These are phyloP conservation scores for Mesocentrotus franciscanus DNA, from an alignment of 53 echinoderm and acorn worm species.

Conservation along the genomic window DNA sequence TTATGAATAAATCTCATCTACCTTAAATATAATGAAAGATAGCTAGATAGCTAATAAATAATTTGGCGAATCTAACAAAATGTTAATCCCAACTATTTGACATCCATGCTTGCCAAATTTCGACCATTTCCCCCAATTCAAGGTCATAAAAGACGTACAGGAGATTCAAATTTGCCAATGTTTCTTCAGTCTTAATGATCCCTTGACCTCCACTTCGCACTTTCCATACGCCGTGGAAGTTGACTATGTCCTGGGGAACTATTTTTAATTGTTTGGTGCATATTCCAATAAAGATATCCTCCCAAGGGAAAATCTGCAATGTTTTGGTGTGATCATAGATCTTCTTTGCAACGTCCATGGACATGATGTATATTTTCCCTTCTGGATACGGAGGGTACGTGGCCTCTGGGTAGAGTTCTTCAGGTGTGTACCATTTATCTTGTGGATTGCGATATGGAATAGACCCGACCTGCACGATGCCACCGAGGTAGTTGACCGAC, in stretches of 20 bases:
- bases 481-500: conserved; percentile 23
- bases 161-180: background rate
- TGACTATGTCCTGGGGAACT: background rate
- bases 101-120: conserved; percentile 53
- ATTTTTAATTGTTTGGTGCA: conserved; percentile 8
- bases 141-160: conserved; percentile 48
- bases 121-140: background rate
- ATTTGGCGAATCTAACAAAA: background rate
- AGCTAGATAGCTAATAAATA: too few species aligned
- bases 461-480: background rate
- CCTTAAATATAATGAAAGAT: too few species aligned
- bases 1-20: too few species aligned
- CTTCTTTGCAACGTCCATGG: conserved; percentile 57
- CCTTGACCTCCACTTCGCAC: background rate
- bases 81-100: conserved; percentile 19
- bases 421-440: conserved; percentile 56
- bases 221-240: background rate
- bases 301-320: conserved; percentile 45
- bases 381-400: conserved; percentile 63
- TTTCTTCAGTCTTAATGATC: background rate
- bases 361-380: conserved; percentile 60
- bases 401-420: conserved; percentile 12
- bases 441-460: background rate
- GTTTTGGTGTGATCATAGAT: background rate
- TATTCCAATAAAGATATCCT: conserved; percentile 58